These are phyloP conservation scores for Hydriomena furcata DNA, from an alignment of 2,888 invertebrate species.

Conservation along the genomic window DNA sequence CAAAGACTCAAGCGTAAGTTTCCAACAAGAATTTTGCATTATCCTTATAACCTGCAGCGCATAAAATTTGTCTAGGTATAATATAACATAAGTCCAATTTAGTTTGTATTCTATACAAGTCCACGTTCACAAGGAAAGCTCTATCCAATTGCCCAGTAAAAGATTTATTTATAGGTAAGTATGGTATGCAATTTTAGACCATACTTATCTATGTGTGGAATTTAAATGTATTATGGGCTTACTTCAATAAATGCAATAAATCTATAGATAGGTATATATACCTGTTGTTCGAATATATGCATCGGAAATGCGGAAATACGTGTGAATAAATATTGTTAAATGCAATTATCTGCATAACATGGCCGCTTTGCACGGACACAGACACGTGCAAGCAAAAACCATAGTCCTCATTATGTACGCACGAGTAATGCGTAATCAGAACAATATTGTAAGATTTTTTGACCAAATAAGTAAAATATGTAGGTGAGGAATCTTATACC, in stretches of 20 bases:
- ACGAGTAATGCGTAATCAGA: too few species aligned
- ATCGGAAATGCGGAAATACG: slow-evolving; percentile 42
- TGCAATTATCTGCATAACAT: slow-evolving; percentile 38
- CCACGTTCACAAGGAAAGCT: neutral
- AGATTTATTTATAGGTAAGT: neutral
- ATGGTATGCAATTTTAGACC: neutral
- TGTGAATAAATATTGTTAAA: slow-evolving; percentile 31
- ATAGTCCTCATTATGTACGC: too few species aligned
- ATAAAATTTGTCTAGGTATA: neutral
- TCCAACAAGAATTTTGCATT: too few species aligned
- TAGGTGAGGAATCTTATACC: neutral
- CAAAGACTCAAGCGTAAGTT: neutral
- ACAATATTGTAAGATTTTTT: neutral
- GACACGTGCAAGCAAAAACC: slow-evolving; percentile 11
- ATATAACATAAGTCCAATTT: neutral
- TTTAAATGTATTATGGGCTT: too few species aligned
- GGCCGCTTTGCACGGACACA: neutral
- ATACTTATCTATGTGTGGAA: too few species aligned
- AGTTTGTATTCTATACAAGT: slow-evolving; percentile 2
- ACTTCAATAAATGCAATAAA: too few species aligned
- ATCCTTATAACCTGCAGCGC: neutral
- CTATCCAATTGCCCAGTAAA: neutral
- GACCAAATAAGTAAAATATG: slow-evolving; percentile 1
- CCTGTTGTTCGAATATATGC: slow-evolving; percentile 30
- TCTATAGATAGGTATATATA: too few species aligned